Conservation (phyloP, 2,888 invertebrate species). For the Papilio gigon region DNA sequence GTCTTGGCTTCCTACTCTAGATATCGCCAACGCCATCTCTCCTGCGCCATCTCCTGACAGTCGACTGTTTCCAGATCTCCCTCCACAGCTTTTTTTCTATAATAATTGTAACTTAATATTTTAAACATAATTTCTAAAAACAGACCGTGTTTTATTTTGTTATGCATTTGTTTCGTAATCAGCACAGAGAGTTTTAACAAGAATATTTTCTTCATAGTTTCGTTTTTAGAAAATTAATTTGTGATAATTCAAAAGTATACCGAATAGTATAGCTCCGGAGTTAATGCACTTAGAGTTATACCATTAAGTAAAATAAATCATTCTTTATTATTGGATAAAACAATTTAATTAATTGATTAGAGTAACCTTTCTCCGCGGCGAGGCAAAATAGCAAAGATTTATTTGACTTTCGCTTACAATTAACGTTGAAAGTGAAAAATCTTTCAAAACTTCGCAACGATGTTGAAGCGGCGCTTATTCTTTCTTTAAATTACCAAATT, state of each 20-base stretch:
- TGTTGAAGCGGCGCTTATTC: slow-evolving; percentile 68
- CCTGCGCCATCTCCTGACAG: too few species aligned
- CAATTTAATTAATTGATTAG: slow-evolving; percentile 78
- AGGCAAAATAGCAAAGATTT: slow-evolving; percentile 75
- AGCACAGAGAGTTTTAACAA: too few species aligned
- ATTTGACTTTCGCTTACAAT: slow-evolving; percentile 79
- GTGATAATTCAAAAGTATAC: not conserved
- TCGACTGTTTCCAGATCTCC: too few species aligned
- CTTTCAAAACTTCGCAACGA: slow-evolving; percentile 68
- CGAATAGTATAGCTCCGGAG: not conserved
- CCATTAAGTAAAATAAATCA: slow-evolving; percentile 16
- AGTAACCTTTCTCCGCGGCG: slow-evolving; percentile 61
- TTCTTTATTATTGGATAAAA: slow-evolving; percentile 53
- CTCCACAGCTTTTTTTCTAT: too few species aligned
- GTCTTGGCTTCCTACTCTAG: too few species aligned
- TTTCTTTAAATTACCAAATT: slow-evolving; percentile 78
- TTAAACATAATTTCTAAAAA: too few species aligned
- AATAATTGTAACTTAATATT: too few species aligned
- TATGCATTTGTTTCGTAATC: too few species aligned
- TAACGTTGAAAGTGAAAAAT: slow-evolving; percentile 81
- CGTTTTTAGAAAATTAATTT: too few species aligned
- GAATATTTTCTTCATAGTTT: too few species aligned
- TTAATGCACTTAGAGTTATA: not conserved
- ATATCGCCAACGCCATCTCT: too few species aligned
- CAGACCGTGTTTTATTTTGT: too few species aligned